Evolutionary conservation across 2,888 invertebrate genomes (phyloP).

Genomic region (Oxystoma pomonae): DNA sequence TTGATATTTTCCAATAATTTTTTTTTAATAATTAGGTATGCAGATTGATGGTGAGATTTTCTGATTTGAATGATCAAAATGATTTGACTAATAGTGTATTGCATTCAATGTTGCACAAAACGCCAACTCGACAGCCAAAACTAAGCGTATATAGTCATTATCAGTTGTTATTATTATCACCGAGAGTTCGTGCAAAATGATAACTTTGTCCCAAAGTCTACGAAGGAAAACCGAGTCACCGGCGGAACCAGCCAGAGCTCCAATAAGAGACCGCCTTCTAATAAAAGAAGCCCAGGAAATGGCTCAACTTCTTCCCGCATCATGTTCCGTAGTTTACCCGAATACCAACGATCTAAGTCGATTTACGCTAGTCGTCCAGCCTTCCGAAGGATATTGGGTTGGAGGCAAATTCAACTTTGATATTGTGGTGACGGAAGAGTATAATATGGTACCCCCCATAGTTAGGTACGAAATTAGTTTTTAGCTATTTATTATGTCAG

Average conservation of each 20-base stretch:
- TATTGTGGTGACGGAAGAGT: conserved; percentile 86
- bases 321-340: conserved; percentile 75
- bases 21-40: too few relatives aligned
- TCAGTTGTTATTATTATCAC: not conserved
- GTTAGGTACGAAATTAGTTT: too few relatives aligned
- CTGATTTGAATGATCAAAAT: not conserved
- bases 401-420: conserved; percentile 84
- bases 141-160: too few relatives aligned
- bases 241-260: conserved; percentile 53
- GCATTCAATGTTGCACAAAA: too few relatives aligned
- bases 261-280: conserved; percentile 73
- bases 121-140: too few relatives aligned
- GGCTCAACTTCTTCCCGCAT: conserved; percentile 76
- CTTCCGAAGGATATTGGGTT: conserved; percentile 85
- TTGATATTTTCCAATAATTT: too few relatives aligned
- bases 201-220: conserved; percentile 67
- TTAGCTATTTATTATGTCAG: too few relatives aligned
- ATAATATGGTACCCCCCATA: conserved; percentile 72
- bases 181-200: conserved; percentile 55
- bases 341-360: conserved; percentile 80
- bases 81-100: too few relatives aligned
- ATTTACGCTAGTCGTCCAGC: conserved; percentile 72
- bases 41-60: not conserved
- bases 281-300: conserved; percentile 84
- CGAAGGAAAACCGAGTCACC: conserved; percentile 57